Evolutionary conservation across 2,797 vertebrate genomes (phyloP), one percentile per base, ranked within the genome.

Genomic region (Prunella strophiata): DNA sequence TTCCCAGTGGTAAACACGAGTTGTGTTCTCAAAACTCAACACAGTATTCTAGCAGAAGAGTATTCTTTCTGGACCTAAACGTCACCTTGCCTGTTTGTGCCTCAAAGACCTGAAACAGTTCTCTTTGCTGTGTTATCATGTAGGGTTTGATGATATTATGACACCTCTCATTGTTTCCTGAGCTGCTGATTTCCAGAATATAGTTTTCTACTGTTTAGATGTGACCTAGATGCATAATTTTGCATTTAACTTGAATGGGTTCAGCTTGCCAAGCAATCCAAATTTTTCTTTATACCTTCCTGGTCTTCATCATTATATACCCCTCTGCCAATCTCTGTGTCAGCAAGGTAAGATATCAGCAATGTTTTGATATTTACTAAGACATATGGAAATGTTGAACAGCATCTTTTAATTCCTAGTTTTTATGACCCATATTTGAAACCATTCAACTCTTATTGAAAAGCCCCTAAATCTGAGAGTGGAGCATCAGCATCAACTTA

Each of bases 191-290:
- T 96, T 96, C 77, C 66, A 94, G 85, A 94, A 84, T 73, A 72
- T 40, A 78, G 54, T 75, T 94, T 93, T 94, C 73, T 90, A 84
- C 88, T 94, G 77, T 94, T 95, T 90, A 84, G 40, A 91, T 86
- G 34, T 58, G 95, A 94, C 93, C 95, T 76, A 96, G 85, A 94
- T 96, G 90, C 96, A 96, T 96, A 96, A 91, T 92, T 96, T 96
- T 96, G 95, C 95, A 95, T 96, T 94, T 95, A 86, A 94, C 93
- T 94, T 81, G 88, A 93, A 93, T 88, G 66, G 73, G 79, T 90
- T 95, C 79, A 59, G 83, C 73, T 86, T 95, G 62, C 88, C 88
- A 92, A 94, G 73, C 73, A 94, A 86, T 88, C 87, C 73, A 68
- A 84, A 68, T 89, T 92, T 93, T 95, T 94, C 82, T 95, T 94